Evolutionary conservation across 2,888 invertebrate species (phyloP).

Genomic region (Microctonus hyperodae): DNA sequence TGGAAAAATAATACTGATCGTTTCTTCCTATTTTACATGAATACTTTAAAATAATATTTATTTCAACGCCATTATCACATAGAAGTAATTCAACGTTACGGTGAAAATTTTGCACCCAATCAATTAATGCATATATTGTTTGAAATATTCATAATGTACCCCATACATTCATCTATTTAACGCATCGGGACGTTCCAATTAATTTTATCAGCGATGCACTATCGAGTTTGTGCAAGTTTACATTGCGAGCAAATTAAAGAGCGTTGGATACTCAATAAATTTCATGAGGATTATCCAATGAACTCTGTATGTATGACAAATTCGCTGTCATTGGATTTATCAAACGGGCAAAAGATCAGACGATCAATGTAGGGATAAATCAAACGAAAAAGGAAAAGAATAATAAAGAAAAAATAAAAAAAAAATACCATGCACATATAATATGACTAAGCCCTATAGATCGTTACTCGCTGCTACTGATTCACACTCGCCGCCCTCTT

Average conservation of each 20-base stretch:
- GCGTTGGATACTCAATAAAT: constrained; percentile 35
- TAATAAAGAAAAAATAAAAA: constrained; percentile 7
- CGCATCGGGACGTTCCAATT: constrained; percentile 22
- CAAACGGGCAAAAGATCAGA: constrained; percentile 9
- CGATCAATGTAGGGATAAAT: neutral
- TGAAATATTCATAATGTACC: neutral
- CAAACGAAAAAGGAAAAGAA: too few relatives aligned
- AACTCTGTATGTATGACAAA: constrained; percentile 41
- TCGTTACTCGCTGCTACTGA: constrained; percentile 37
- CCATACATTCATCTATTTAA: constrained; percentile 12
- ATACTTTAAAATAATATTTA: constrained; percentile 7
- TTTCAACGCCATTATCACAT: constrained; percentile 17
- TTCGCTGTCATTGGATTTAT: constrained; percentile 40
- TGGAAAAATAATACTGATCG: too few relatives aligned
- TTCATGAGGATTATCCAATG: constrained; percentile 37
- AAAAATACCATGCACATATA: constrained; percentile 27
- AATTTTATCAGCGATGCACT: constrained; percentile 25
- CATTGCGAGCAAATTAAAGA: constrained; percentile 19
- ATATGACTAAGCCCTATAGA: constrained; percentile 34
- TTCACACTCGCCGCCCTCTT: constrained; percentile 32
- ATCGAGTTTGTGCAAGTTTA: constrained; percentile 11
- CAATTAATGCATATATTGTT: neutral
- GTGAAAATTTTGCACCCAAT: neutral
- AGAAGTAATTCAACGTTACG: neutral
- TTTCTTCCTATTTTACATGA: too few relatives aligned